phyloP scores from a whole-genome alignment of 2,113 vertebrate species.

The Sminthopsis crassicaudata region DNA sequence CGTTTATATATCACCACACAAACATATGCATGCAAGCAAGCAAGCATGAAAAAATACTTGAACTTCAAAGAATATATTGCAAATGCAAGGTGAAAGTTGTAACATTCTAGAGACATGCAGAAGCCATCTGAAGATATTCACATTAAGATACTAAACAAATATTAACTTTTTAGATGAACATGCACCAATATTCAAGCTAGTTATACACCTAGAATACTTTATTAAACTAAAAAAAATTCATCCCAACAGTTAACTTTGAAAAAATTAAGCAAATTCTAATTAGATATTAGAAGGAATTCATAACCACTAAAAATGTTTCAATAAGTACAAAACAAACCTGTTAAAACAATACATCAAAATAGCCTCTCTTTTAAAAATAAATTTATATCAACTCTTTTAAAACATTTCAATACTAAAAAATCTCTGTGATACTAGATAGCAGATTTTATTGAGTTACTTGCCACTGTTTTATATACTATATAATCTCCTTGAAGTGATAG shows the following conservation, averaged over 20 bases:
- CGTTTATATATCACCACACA: background rate
- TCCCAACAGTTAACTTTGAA: constrained; percentile 2
- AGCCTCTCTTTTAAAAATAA: constrained; percentile 39
- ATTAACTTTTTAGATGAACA: background rate
- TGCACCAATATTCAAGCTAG: background rate
- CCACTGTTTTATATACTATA: background rate
- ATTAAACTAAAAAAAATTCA: constrained; percentile 37
- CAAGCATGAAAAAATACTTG: constrained; percentile 42
- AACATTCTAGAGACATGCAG: background rate
- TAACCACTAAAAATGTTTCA: constrained; percentile 23
- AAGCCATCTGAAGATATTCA: background rate
- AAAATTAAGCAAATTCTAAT: constrained; percentile 43
- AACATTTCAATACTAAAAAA: constrained; percentile 20
- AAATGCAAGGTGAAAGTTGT: constrained; percentile 28
- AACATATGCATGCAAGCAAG: background rate
- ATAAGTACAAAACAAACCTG: background rate
- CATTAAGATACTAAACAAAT: background rate
- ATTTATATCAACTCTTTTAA: background rate
- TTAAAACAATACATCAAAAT: constrained; percentile 34
- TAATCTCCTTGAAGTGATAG: background rate
- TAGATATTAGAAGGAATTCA: constrained; percentile 50
- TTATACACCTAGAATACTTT: constrained; percentile 21
- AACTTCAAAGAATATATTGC: constrained; percentile 21
- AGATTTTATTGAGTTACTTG: background rate
- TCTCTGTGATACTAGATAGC: background rate